Conservation (phyloP, 2,113 vertebrate genomes). For the Odontesthes bonariensis region DNA sequence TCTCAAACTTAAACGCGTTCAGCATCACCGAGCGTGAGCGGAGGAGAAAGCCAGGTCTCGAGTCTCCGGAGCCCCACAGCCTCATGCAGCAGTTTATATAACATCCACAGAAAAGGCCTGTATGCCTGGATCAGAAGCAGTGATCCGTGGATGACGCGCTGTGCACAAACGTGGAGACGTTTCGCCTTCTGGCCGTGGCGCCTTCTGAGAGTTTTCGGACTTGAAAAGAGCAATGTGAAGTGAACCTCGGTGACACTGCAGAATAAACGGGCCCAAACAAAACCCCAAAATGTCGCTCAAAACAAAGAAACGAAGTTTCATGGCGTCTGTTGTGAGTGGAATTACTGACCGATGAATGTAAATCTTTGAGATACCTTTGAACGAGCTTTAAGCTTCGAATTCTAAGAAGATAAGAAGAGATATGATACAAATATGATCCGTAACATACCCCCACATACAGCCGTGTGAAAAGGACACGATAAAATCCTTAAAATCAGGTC, state of each 20-base stretch:
- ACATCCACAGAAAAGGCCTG: slow-evolving; percentile 28
- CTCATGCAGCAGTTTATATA: slow-evolving; percentile 43
- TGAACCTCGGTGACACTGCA: slow-evolving; percentile 27
- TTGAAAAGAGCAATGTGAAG: slow-evolving; percentile 35
- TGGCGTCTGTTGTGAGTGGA: not conserved
- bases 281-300: not conserved
- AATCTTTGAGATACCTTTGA: not conserved
- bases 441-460: no score
- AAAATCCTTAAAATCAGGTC: no score
- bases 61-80: slow-evolving; percentile 17
- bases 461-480: no score
- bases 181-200: slow-evolving; percentile 19
- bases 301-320: not conserved
- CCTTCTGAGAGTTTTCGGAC: slow-evolving; percentile 21
- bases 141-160: slow-evolving; percentile 50
- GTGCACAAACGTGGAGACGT: not conserved
- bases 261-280: not conserved
- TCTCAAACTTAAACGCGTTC: no score
- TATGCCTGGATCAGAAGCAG: slow-evolving; percentile 25
- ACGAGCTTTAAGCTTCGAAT: not conserved
- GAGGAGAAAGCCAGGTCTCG: slow-evolving; percentile 12
- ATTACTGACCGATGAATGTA: not conserved
- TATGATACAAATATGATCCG: no score
- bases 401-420: no score
- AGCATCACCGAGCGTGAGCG: slow-evolving; percentile 18